Conservation (phyloP, 2,797 vertebrate genomes). For the Tauraco hartlaubi region DNA sequence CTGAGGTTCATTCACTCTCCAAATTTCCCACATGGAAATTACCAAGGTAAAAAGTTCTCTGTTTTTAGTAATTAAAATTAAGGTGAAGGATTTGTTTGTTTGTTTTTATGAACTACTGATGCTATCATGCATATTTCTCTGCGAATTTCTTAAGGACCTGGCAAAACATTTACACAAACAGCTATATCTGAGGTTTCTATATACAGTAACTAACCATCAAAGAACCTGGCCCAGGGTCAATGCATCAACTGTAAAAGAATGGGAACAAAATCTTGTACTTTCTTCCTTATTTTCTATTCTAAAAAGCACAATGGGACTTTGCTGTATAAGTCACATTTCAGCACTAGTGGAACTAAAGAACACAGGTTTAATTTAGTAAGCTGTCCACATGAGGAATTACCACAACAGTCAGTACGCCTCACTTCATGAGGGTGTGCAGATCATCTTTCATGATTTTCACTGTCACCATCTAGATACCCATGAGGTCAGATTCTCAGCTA, state of each 20-base stretch:
- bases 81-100: fast-evolving
- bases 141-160: background rate
- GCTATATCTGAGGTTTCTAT: background rate
- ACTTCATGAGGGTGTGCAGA: background rate
- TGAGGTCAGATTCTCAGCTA: background rate
- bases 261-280: background rate
- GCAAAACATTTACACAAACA: background rate
- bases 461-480: background rate
- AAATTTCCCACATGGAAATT: background rate
- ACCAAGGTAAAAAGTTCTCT: background rate
- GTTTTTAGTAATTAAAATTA: background rate
- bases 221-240: fast-evolving
- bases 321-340: background rate
- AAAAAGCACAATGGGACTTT: background rate
- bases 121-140: background rate
- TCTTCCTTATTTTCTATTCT: background rate
- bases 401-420: fast-evolving
- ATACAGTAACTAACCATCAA: background rate
- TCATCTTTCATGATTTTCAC: background rate
- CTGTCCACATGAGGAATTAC: background rate
- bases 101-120: background rate
- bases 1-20: background rate
- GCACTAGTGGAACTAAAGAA: background rate
- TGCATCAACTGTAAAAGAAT: background rate
- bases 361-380: background rate